These are phyloP conservation scores for Dinomys branickii DNA, from an alignment of 2,113 vertebrate species.

Conservation along the genomic window DNA sequence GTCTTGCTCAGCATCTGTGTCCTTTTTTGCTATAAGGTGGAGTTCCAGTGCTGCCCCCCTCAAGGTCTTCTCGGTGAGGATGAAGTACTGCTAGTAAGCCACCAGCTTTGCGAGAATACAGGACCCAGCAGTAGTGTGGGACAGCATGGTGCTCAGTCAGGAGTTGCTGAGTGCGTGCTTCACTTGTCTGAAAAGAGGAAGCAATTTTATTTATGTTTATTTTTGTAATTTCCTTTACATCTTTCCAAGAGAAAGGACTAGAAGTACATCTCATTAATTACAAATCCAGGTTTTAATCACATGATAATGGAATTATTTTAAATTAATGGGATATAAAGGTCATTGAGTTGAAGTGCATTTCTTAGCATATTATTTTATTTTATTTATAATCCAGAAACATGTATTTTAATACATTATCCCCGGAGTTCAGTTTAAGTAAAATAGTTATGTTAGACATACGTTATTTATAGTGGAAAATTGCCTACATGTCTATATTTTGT, in stretches of 20 bases:
- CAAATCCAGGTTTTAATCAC: conserved; percentile 37
- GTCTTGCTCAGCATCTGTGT: background rate
- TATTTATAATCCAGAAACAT: conserved; percentile 10
- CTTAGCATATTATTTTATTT: background rate
- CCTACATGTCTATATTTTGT: conserved; percentile 15
- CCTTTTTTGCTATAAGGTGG: background rate
- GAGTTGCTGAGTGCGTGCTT: conserved; percentile 25
- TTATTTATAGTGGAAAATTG: background rate
- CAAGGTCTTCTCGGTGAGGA: background rate
- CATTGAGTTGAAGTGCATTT: conserved; percentile 45
- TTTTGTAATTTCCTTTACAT: conserved; percentile 47
- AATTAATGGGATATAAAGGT: background rate
- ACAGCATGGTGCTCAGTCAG: background rate
- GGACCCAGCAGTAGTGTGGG: background rate
- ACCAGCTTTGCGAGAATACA: background rate
- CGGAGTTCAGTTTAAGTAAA: conserved; percentile 31
- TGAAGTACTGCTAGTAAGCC: background rate
- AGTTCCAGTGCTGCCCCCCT: background rate
- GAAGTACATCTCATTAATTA: conserved; percentile 27
- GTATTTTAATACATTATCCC: background rate
- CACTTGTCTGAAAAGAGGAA: conserved; percentile 14
- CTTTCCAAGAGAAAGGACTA: conserved; percentile 31
- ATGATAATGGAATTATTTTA: conserved; percentile 30
- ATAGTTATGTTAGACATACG: background rate
- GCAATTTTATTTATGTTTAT: conserved; percentile 41